phyloP scores from a whole-genome alignment of 2,113 vertebrate species.

The Hiodon tergisus region DNA sequence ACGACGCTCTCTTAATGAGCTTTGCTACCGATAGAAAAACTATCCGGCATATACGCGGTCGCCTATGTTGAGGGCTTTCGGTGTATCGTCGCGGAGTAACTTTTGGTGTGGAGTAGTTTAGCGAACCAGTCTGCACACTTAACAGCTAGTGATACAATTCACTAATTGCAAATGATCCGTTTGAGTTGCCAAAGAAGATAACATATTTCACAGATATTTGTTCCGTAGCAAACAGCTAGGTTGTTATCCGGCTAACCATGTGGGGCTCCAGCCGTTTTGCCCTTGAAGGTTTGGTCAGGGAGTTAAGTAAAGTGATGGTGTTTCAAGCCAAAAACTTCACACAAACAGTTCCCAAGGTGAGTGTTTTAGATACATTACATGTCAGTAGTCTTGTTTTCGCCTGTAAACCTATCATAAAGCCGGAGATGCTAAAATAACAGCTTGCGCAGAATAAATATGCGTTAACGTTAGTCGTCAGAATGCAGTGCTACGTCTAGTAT shows the following conservation, averaged over 20 bases:
- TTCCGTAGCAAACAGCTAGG: not conserved
- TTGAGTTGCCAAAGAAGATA: not conserved
- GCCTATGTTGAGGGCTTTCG: not conserved
- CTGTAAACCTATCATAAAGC: not conserved
- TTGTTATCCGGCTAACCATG: slow-evolving; percentile 9
- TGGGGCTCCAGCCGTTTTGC: slow-evolving; percentile 11
- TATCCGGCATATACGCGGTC: not conserved
- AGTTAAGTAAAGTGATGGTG: slow-evolving; percentile 14
- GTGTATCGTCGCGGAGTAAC: not conserved
- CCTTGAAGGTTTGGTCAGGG: slow-evolving; percentile 19
- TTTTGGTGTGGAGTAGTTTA: not conserved
- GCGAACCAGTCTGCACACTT: too few species aligned
- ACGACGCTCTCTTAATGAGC: not conserved
- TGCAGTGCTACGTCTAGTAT: too few species aligned
- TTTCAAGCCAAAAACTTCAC: slow-evolving; percentile 7
- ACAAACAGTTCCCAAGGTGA: slow-evolving; percentile 20
- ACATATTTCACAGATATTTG: not conserved
- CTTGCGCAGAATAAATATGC: too few species aligned
- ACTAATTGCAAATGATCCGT: not conserved
- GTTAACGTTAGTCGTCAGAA: too few species aligned
- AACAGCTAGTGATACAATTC: not conserved
- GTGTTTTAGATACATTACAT: not conserved
- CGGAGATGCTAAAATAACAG: too few species aligned
- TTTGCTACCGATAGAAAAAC: not conserved
- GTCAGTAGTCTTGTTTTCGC: too few species aligned